Evolutionary conservation across 2,888 invertebrate species (phyloP).

Genomic region (Dendrolimus pini): DNA sequence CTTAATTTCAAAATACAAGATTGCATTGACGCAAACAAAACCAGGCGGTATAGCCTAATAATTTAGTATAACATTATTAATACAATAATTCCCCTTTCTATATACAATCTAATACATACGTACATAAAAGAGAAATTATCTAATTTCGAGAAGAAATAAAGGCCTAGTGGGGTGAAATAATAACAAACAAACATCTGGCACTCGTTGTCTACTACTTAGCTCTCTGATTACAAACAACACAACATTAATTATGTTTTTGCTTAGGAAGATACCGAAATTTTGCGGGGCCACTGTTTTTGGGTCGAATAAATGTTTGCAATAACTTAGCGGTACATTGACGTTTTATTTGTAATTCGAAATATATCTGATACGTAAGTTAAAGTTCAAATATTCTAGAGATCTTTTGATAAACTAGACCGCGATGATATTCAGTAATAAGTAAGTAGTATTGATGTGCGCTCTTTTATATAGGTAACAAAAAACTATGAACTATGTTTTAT

Average conservation of each 20-base stretch:
- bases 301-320: conserved; percentile 56
- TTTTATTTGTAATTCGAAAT: conserved; percentile 16
- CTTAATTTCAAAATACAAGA: too few species aligned
- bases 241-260: conserved; percentile 69
- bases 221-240: conserved; percentile 61
- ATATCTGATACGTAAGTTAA: not conserved
- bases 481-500: too few species aligned
- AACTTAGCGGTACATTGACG: conserved; percentile 33
- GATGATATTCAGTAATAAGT: too few species aligned
- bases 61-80: too few species aligned
- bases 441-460: too few species aligned
- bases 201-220: conserved; percentile 41
- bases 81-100: too few species aligned
- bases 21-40: too few species aligned
- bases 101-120: conserved; percentile 3
- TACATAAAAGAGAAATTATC: conserved; percentile 20
- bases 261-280: conserved; percentile 57
- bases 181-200: conserved; percentile 39
- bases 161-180: conserved; percentile 25
- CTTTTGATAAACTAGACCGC: not conserved
- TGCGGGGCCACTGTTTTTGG: conserved; percentile 47
- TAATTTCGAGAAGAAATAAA: conserved; percentile 31
- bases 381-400: not conserved
- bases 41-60: too few species aligned
- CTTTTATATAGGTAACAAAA: too few species aligned